Evolutionary conservation across 2,797 vertebrate genomes (phyloP).

Genomic region (Tiaroga cobitis): DNA sequence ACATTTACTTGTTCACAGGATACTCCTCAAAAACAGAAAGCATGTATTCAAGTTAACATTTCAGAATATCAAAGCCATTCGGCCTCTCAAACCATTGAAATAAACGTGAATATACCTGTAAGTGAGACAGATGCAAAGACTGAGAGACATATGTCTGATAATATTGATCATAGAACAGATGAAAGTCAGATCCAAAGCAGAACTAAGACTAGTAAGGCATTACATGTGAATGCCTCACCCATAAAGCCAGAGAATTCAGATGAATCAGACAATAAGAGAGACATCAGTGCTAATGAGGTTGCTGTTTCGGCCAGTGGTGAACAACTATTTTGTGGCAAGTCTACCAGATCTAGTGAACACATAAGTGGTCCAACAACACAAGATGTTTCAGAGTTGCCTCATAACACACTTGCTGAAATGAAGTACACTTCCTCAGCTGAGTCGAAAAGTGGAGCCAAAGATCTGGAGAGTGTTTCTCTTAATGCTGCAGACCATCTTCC

Average conservation of each 20-base stretch:
- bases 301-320: neutral
- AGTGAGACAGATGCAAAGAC: slow-evolving; percentile 32
- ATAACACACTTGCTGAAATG: neutral
- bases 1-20: neutral
- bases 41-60: neutral
- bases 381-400: slow-evolving; percentile 25
- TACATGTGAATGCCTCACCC: neutral
- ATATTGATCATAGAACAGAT: slow-evolving; percentile 7
- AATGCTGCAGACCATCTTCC: slow-evolving; percentile 45
- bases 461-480: slow-evolving; percentile 37
- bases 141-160: slow-evolving; percentile 15
- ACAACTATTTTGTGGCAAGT: neutral
- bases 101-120: neutral
- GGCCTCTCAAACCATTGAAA: neutral
- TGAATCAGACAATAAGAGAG: neutral
- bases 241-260: neutral
- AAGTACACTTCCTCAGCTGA: slow-evolving; percentile 21
- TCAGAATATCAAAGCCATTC: slow-evolving; percentile 3
- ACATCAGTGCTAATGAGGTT: slow-evolving; percentile 3
- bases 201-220: slow-evolving; percentile 3
- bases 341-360: neutral
- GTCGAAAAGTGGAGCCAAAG: slow-evolving; percentile 14
- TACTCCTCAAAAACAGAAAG: neutral
- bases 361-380: neutral
- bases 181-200: neutral